phyloP scores from a whole-genome alignment of 2,888 invertebrate species.

The Prionchulus punctatus region DNA sequence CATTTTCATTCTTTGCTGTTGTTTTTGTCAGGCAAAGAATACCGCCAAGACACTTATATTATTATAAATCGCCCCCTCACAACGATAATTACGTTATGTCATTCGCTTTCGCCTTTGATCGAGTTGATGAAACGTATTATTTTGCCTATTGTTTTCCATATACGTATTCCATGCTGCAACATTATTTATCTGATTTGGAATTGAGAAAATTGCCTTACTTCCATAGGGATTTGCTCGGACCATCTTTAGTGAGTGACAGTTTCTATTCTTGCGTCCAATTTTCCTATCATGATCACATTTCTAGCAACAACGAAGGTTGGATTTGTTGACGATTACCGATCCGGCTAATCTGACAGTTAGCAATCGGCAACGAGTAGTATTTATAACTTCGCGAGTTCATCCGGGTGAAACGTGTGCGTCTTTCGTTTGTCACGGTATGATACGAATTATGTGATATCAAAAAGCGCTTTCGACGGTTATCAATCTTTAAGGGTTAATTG shows the following conservation, averaged over 20 bases:
- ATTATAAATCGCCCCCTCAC: conserved; percentile 73
- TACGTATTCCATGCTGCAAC: conserved; percentile 75
- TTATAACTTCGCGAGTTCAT: conserved; percentile 71
- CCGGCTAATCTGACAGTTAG: conserved; percentile 28
- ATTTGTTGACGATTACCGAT: conserved; percentile 61
- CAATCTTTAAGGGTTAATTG: conserved; percentile 44
- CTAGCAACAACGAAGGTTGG: conserved; percentile 77
- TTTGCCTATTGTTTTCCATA: conserved; percentile 86
- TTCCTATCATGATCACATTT: conserved; percentile 12
- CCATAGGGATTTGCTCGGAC: conserved; percentile 52
- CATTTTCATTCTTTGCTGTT: too few species aligned
- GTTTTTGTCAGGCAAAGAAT: conserved; percentile 51
- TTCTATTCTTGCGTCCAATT: neutral
- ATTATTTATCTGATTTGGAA: conserved; percentile 59
- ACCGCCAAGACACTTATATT: conserved; percentile 56
- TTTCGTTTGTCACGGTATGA: conserved; percentile 72
- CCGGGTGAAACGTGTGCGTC: conserved; percentile 88
- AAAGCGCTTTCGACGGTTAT: neutral
- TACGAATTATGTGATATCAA: neutral
- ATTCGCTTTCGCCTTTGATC: conserved; percentile 82
- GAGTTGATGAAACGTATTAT: conserved; percentile 83
- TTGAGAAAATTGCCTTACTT: conserved; percentile 45
- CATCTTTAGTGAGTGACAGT: conserved; percentile 35
- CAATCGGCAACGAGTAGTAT: conserved; percentile 55
- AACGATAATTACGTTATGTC: conserved; percentile 77